These are phyloP conservation scores for Cebidichthys violaceus DNA, from an alignment of 2,113 vertebrate genomes.

Conservation along the genomic window DNA sequence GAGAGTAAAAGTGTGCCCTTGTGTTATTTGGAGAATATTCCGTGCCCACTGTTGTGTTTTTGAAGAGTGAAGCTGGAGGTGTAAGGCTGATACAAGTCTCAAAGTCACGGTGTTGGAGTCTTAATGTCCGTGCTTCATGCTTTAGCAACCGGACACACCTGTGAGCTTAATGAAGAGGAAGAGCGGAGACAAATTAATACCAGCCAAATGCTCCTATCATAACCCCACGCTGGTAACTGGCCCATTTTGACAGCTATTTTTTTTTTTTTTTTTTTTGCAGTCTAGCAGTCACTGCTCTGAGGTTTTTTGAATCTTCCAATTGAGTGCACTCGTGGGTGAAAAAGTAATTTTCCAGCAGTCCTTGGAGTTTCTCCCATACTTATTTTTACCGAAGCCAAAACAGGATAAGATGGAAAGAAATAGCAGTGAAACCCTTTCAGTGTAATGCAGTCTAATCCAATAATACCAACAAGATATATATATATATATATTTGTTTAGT, in stretches of 20 bases:
- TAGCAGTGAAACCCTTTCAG: neutral
- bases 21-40: constrained; percentile 17
- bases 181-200: constrained; percentile 46
- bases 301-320: constrained; percentile 36
- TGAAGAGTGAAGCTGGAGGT: neutral
- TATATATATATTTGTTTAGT: no score
- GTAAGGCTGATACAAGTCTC: neutral
- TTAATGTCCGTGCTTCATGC: constrained; percentile 7
- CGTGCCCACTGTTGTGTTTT: neutral
- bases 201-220: constrained; percentile 21
- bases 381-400: constrained; percentile 19
- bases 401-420: neutral
- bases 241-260: constrained; percentile 36
- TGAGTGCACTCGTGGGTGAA: constrained; percentile 31
- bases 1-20: constrained; percentile 3
- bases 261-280: constrained; percentile 39
- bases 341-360: constrained; percentile 66
- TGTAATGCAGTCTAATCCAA: constrained; percentile 23
- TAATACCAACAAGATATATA: neutral
- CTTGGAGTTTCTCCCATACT: neutral
- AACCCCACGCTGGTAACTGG: constrained; percentile 11
- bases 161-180: constrained; percentile 10
- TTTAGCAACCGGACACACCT: constrained; percentile 3
- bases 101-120: neutral
- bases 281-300: constrained; percentile 28